Base-by-base conservation (phyloP, 2,888 invertebrate genomes). In the Sinelater perroti region DNA sequence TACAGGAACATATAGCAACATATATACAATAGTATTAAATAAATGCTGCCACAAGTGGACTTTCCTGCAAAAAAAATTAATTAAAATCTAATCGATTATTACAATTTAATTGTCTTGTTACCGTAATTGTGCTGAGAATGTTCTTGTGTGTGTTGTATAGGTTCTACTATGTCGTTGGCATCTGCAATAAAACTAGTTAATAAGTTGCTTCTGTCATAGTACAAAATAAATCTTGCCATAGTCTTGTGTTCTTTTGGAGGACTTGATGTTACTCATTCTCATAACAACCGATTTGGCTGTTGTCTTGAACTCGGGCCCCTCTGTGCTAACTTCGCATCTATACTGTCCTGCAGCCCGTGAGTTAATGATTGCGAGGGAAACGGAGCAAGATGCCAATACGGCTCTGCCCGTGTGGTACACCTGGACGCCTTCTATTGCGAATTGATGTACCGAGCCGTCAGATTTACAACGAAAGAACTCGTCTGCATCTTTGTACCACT, bases 401-500 rank as follows among this genome's bases (percentile, higher is more conserved):
- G 68, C 67, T 20, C 56, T 57, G 18, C 63, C 50, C 1, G 53
- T 56, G 17, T 68, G 65, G 45, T 67, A 63, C 3, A 71, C 59
- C 42, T 65, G 65, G 13, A 76, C 66, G 6, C 74, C 75, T 2
- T 71, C 68, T 1, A 71, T 61, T 1, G 61, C 60, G 58, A 67
- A 76, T 18, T 68, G 68, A 42, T 70, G 64, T n/a, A 67, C 67
- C 21, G 65, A 61, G 1, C 75, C 75, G 52, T 71, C 63, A 1
- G 72, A 70, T 24, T 56, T 52, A 10, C 54, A 68, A 51, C 69
- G 63, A 52, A 74, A 73, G 60, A 76, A 76, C 53, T 76, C 68
- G 10, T 60, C 50, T n/a, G 62, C 70, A 60, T 76, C 75, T 56
- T 75, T 74, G 64, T 74, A 76, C 75, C 75, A 76, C 60, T 76